Base-by-base conservation (phyloP, 2,888 invertebrate genomes). In the Dromius quadrimaculatus region DNA sequence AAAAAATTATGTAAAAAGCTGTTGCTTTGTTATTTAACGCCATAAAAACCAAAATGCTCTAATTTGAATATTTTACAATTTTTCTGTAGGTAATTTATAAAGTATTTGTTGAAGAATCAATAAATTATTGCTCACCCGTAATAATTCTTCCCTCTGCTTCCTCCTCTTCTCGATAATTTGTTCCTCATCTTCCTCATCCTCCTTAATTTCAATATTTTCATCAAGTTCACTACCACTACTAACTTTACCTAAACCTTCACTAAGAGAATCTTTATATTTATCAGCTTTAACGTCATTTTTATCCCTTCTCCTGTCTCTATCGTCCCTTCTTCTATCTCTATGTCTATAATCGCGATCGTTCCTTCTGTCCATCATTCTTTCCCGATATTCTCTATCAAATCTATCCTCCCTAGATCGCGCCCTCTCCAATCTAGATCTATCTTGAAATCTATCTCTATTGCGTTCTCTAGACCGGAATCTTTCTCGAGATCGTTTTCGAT, bases 151-250 rank as follows among this genome's bases (percentile, higher is more conserved):
- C 38, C 97, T 86, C 78, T 95, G 92, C 78, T 93, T 92, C 72
- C 97, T 87, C 74, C 95, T 86, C 78, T 89, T 88, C 80, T 96
- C 94, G 79, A 98, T 98, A 75, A 97, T 94, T 76, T 91, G 91
- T 80, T 97, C 95, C 79, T 97, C 97, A 76, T 95, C 94, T 81
- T 96, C 95, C 74, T 94, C 94, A 72, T 95, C 94, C 72, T 92
- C 89, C 47, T 90, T 87, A 13, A 93, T 87, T 77, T 92, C 89
- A 65, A 94, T 89, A 76, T 93, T 89, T 70, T 92, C 86, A 78
- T 91, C 88, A 2, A 89, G 84, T 72, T 92, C 92, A 73, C 89
- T 90, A 73, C 90, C 92, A 73, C 89, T 89, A 1, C 89, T 89
- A 2, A 90, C 88, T 72, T 88, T 87, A 75, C 90, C 90, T 74